A percentile compares a stretch with the other conserved stretches of the same genome.
Evolutionary conservation across 2,888 invertebrate genomes (phyloP).

Genomic region (Acrobasis suavella): DNA sequence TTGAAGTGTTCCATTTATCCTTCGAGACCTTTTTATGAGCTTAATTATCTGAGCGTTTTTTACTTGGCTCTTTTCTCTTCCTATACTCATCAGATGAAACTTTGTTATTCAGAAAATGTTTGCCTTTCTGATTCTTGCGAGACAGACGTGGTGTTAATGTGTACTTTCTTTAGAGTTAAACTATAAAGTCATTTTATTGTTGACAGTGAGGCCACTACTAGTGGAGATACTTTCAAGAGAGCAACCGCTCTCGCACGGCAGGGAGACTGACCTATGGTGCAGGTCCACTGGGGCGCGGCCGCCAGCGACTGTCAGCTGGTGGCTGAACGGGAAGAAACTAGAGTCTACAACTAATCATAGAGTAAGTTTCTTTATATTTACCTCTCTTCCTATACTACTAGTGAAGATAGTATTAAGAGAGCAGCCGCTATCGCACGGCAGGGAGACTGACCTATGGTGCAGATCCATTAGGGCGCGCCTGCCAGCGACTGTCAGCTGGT

Average conservation of each 20-base stretch:
- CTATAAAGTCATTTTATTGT: neutral
- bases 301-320: constrained; percentile 93
- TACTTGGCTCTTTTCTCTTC: too few species aligned
- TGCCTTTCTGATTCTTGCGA: too few species aligned
- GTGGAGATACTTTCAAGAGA: constrained; percentile 91
- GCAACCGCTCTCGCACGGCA: constrained; percentile 91
- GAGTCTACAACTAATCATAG: constrained; percentile 66
- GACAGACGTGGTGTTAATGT: too few species aligned
- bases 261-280: constrained; percentile 91
- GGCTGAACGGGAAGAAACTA: constrained; percentile 88
- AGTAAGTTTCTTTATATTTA: constrained; percentile 43
- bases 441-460: constrained; percentile 91
- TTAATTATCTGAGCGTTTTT: too few species aligned
- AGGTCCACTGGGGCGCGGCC: constrained; percentile 92
- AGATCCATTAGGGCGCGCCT: constrained; percentile 92
- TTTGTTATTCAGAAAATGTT: too few species aligned
- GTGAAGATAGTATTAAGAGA: constrained; percentile 91
- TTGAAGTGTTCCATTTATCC: too few species aligned
- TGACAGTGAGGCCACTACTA: constrained; percentile 89
- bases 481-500: constrained; percentile 93
- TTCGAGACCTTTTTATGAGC: too few species aligned
- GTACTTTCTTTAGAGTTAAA: neutral
- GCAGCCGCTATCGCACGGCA: constrained; percentile 91
- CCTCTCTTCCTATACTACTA: constrained; percentile 71
- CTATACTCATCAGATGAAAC: too few species aligned